These are phyloP conservation scores for Elephas maximus DNA, from an alignment of 2,113 vertebrate species.

Conservation along the genomic window DNA sequence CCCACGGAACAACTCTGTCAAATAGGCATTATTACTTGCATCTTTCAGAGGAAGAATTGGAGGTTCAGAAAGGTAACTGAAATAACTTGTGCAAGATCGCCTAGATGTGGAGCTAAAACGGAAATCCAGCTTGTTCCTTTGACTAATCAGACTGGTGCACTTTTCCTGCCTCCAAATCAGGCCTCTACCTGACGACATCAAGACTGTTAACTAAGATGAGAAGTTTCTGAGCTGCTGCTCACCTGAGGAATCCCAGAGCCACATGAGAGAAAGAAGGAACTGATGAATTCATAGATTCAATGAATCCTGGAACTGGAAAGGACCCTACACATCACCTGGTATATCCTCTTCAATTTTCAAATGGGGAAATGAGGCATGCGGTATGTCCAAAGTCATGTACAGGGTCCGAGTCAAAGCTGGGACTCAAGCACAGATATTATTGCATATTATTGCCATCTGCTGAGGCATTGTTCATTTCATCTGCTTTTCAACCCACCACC, in stretches of 20 bases:
- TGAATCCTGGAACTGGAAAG: neutral
- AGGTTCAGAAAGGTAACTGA: slow-evolving; percentile 8
- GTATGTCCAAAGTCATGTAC: neutral
- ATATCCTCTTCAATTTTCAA: neutral
- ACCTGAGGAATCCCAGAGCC: neutral
- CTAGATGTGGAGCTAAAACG: neutral
- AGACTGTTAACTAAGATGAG: slow-evolving; percentile 15
- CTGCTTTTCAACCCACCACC: neutral
- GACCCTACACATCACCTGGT: neutral
- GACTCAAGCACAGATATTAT: too few species aligned
- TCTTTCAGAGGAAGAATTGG: slow-evolving; percentile 42
- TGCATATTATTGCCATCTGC: neutral
- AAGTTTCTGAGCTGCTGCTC: neutral
- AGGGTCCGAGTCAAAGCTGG: neutral
- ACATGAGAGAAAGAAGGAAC: neutral
- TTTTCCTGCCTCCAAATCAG: neutral
- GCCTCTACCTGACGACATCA: neutral
- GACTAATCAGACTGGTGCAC: neutral
- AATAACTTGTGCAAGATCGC: neutral
- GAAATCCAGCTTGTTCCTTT: neutral
- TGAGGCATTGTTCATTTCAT: neutral
- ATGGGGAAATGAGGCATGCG: neutral
- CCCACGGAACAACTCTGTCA: neutral
- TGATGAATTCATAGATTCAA: neutral
- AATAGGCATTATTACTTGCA: slow-evolving; percentile 1